Evolutionary conservation across 2,797 vertebrate species (phyloP), one percentile per base, ranked within the genome.

Genomic region (Pelobates cultripes): DNA sequence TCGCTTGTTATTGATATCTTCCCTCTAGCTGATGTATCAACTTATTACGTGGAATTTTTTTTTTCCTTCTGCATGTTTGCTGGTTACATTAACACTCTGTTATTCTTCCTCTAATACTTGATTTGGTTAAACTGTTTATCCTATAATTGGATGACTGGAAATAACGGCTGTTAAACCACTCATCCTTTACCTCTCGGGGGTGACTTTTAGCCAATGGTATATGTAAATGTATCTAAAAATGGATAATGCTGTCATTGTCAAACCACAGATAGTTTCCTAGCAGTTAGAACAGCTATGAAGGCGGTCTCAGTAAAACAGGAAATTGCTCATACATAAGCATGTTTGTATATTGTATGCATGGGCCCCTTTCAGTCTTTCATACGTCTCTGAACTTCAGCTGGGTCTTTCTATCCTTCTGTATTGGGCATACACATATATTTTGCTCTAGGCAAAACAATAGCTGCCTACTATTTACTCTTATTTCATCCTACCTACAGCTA

Each of bases 1-100:
- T 75, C 67, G 47, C 72, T 79, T 75, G 67, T 83, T 83, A 83
- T 84, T 84, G 82, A 84, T 84, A 84, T 68, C 82, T 79, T 79
- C 77, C 67, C 45, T 70, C 47, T 72, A 75, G 47, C 67, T 75
- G 77, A 3, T 84, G 40, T 79, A 79, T 69, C 45, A 66, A 71
- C 57, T 75, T 84, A 75, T 55, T 79, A 75, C 57, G 67, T 77
- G 63, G 71, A 74, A n/a, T n/a, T 70, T 72, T 82, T 75, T 69
- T 51, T 81, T 69, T n/a, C 17, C 14, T 70, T 72, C 40, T 41
- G 41, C 17, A 44, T 72, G 69, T 40, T 28, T 57, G 51, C 44
- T 70, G 60, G 69, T 55, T 73, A 55, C 80, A 44, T 82, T 71
- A 61, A 72, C 71, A 67, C 42, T 9, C n/a, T 44, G 43, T 66